These are phyloP conservation scores for Coelopa pilipes DNA, from an alignment of 2,888 invertebrate genomes.

Conservation along the genomic window DNA sequence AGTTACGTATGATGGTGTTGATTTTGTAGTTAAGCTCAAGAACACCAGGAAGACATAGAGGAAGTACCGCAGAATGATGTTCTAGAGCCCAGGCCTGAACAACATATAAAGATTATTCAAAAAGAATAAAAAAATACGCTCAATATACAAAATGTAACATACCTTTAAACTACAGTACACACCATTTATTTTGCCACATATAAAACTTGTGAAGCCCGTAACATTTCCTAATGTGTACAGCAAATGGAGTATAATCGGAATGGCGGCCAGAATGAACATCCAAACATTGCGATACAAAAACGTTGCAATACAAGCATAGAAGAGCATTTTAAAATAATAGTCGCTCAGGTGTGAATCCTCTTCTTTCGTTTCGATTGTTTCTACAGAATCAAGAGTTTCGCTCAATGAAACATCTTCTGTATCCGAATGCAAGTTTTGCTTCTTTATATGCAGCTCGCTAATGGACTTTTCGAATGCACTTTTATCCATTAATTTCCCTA, in stretches of 20 bases:
- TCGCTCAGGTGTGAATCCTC: conserved; percentile 71
- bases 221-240: conserved; percentile 56
- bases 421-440: conserved; percentile 51
- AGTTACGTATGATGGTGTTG: conserved; percentile 72
- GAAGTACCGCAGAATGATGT: conserved; percentile 74
- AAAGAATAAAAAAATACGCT: not conserved
- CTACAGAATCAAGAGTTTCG: conserved; percentile 58
- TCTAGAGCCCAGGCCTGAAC: conserved; percentile 69
- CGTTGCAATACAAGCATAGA: conserved; percentile 86
- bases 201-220: conserved; percentile 60
- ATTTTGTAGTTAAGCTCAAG: conserved; percentile 76
- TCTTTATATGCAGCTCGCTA: conserved; percentile 61
- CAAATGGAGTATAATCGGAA: conserved; percentile 72
- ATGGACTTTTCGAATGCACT: conserved; percentile 59
- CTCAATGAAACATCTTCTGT: conserved; percentile 60
- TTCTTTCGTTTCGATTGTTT: conserved; percentile 51
- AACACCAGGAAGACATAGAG: conserved; percentile 82
- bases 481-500: conserved; percentile 58
- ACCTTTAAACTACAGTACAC: conserved; percentile 53
- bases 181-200: conserved; percentile 52
- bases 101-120: conserved; percentile 17
- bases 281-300: conserved; percentile 88
- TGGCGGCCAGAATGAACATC: conserved; percentile 79
- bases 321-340: conserved; percentile 78
- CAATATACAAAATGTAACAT: conserved; percentile 22